Evolutionary conservation across 1,140 invertebrate species (phyloP).

Genomic region (Drosophila ercepeae): DNA sequence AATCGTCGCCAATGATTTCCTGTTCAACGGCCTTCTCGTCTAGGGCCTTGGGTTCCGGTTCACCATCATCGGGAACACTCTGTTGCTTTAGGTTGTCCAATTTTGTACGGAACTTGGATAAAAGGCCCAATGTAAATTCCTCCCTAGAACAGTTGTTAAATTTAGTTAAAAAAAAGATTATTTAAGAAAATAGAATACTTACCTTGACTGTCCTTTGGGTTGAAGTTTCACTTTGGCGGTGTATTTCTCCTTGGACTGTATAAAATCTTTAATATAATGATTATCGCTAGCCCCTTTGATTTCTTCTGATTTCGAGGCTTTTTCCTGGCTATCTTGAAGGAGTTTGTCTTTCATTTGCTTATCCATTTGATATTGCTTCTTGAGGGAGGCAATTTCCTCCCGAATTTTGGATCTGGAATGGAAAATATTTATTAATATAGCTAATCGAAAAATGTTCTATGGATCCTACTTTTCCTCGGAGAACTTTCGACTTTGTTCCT

Average conservation of each 20-base stretch:
- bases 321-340: constrained; percentile 75
- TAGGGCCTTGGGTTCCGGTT: constrained; percentile 14
- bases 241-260: constrained; percentile 91
- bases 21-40: constrained; percentile 79
- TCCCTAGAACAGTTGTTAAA: no score
- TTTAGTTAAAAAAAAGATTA: constrained; percentile 37
- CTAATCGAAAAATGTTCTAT: background rate
- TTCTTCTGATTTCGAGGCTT: constrained; percentile 76
- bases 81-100: constrained; percentile 88
- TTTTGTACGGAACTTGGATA: constrained; percentile 93
- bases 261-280: constrained; percentile 88
- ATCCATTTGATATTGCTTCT: constrained; percentile 88
- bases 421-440: background rate
- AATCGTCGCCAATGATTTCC: constrained; percentile 85
- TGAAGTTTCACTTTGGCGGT: constrained; percentile 87
- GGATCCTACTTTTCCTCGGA: constrained; percentile 87
- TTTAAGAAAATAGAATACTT: constrained; percentile 9
- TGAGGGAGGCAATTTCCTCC: constrained; percentile 90
- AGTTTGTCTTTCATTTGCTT: constrained; percentile 84
- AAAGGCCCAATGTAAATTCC: constrained; percentile 89
- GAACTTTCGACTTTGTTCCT: constrained; percentile 86
- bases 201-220: constrained; percentile 89
- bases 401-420: constrained; percentile 89
- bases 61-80: constrained; percentile 68
- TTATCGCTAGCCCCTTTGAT: constrained; percentile 77